Percentiles rank a stretch among this genome's conserved stretches.
Evolutionary conservation across 2,888 invertebrate genomes (phyloP).

Genomic region (Trimorus sp.): DNA sequence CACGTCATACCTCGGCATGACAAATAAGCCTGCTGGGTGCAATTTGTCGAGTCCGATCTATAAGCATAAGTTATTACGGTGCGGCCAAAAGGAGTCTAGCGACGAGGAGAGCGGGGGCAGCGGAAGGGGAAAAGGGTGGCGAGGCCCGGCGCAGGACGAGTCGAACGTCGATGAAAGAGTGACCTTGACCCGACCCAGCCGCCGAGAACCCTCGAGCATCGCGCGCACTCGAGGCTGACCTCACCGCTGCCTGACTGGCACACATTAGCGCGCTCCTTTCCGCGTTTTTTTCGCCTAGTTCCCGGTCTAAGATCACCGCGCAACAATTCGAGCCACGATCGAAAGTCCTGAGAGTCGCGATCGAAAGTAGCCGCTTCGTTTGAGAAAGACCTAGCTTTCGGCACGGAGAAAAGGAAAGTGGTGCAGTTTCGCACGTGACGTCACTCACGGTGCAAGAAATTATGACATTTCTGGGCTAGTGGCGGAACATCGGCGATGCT

Average conservation of each 20-base stretch:
- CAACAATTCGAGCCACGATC: conserved; percentile 22
- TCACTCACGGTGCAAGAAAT: not conserved
- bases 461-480: not conserved
- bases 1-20: conserved; percentile 5
- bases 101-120: not conserved
- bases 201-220: conserved; percentile 67
- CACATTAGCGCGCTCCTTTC: conserved; percentile 58
- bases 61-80: conserved; percentile 40
- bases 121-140: conserved; percentile 5
- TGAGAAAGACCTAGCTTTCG: not conserved
- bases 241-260: conserved; percentile 76
- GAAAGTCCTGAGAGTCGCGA: not conserved
- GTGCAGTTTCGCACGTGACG: no score
- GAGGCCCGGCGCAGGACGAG: conserved; percentile 47
- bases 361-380: not conserved
- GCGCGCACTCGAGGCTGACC: conserved; percentile 74
- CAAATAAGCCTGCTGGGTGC: conserved; percentile 32
- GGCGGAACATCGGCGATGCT: not conserved
- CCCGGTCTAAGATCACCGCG: conserved; percentile 7
- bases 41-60: conserved; percentile 45
- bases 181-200: conserved; percentile 77
- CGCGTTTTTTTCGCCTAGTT: conserved; percentile 52
- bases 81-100: conserved; percentile 35
- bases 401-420: no score
- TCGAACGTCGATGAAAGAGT: conserved; percentile 67